phyloP scores from a whole-genome alignment of 2,888 invertebrate species.

The Apamea epomidion region DNA sequence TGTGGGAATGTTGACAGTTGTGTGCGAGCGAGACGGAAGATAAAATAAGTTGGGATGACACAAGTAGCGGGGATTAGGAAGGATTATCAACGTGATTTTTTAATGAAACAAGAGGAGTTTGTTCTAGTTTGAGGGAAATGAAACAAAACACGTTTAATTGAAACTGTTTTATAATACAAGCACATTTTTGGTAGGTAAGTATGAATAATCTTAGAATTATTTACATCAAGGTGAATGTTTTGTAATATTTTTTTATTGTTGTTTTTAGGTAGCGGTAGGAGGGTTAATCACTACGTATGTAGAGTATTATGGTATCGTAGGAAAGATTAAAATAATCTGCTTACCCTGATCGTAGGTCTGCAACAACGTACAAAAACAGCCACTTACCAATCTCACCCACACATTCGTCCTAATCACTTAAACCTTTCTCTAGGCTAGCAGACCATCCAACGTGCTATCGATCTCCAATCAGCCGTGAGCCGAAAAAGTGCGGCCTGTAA shows the following conservation, averaged over 20 bases:
- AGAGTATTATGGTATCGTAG: background rate
- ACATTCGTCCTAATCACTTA: constrained; percentile 46
- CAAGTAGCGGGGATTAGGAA: constrained; percentile 58
- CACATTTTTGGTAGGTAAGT: background rate
- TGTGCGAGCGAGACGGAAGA: constrained; percentile 59
- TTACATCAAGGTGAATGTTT: background rate
- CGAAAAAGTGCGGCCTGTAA: constrained; percentile 71
- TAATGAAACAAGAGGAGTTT: constrained; percentile 47
- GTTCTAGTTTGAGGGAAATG: constrained; percentile 5
- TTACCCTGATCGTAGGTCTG: background rate
- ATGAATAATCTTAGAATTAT: background rate
- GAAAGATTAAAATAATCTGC: constrained; percentile 18
- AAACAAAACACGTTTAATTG: background rate
- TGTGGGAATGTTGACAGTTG: constrained; percentile 85
- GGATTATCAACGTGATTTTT: constrained; percentile 60
- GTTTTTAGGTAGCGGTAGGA: background rate
- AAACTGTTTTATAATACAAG: background rate
- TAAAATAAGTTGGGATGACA: constrained; percentile 66
- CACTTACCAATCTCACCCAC: constrained; percentile 20
- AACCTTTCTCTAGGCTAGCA: constrained; percentile 56
- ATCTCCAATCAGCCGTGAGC: constrained; percentile 61
- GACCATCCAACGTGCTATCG: constrained; percentile 66
- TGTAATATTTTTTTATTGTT: no score
- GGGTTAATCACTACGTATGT: background rate
- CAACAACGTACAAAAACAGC: background rate